Evolutionary conservation across 2,797 vertebrate species (phyloP), one percentile per base, ranked within the genome.

Genomic region (Muscicapa comitata): DNA sequence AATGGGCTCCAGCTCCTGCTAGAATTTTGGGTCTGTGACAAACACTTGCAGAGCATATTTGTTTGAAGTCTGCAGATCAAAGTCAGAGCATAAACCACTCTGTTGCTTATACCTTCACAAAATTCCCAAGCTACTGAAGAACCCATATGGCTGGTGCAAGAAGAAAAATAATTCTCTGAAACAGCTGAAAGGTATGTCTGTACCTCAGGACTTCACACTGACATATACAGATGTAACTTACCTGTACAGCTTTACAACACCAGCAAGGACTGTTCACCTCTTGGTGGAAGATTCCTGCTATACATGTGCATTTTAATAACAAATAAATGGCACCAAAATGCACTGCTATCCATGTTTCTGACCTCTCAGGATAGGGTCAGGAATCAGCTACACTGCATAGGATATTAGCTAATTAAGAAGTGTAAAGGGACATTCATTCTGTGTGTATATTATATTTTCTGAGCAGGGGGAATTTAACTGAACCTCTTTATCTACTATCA

Each of bases 11-110:
- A 88, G 86, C 50, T 87, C 68, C 59, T 50, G 77, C 38, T 55
- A 37, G 88, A 91, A 58, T 81, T 53, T 71, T 81, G 79, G 50
- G 72, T n/a, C 54, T 80, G 72, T 86, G 82, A 90, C 75, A 88
- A 83, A 40, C 9, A 33, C 42, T 65, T 50, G 61, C 47, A 65
- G 65, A 63, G n/a, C 2, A 7, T 3, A 43, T 65, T 88, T 92
- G 28, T 75, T 87, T 91, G 90, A 91, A 94, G 70, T 59, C n/a
- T 91, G 55, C 62, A 73, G 47, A 84, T 88, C 73, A 92, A 94
- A 95, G 88, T 23, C 92, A 58, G 25, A 17, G 8, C n/a, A 38
- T 13, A 72, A 87, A 72, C 50, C 38, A 68, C 0, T 2, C 58
- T 89, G 72, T 43, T 0, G 0, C 40, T 88, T n/a, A 13, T 2